Conservation (phyloP, 1,140 invertebrate species). For the Metaphire vulgaris region DNA sequence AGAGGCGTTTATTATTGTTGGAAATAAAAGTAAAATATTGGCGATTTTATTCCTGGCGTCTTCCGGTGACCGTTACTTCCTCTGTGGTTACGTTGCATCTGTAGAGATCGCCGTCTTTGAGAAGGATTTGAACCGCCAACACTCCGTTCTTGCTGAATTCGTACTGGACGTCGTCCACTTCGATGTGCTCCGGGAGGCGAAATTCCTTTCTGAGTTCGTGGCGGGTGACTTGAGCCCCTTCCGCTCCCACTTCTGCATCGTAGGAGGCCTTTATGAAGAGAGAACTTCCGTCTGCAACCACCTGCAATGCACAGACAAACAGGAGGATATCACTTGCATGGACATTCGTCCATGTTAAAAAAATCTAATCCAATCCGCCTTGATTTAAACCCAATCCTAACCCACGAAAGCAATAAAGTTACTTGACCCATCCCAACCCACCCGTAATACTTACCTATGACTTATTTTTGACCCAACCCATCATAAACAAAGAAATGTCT, state of each 20-base stretch:
- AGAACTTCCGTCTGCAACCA: background rate
- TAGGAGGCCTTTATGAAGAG: conserved; percentile 21
- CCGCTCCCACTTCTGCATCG: conserved; percentile 18
- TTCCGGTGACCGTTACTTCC: background rate
- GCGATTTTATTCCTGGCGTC: too few relatives aligned
- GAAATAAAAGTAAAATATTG: too few relatives aligned
- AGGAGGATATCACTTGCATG: background rate
- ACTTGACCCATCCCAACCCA: too few relatives aligned
- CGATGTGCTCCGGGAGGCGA: conserved; percentile 26
- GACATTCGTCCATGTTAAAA: too few relatives aligned
- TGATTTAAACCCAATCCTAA: too few relatives aligned
- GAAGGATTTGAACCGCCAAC: conserved; percentile 22
- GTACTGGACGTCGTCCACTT: conserved; percentile 28
- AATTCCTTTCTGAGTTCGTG: conserved; percentile 25
- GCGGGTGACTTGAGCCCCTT: conserved; percentile 11
- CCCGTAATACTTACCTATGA: too few relatives aligned
- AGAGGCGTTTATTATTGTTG: too few relatives aligned
- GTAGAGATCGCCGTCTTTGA: conserved; percentile 23
- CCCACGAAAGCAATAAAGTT: too few relatives aligned
- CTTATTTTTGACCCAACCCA: too few relatives aligned
- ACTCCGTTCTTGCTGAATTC: conserved; percentile 13
- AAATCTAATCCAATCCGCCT: too few relatives aligned
- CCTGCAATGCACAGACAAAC: background rate
- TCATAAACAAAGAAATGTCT: too few relatives aligned
- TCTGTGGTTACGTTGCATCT: conserved; percentile 16